These are phyloP conservation scores for Pristionchus maxplancki DNA, from an alignment of 2,888 invertebrate genomes.

Conservation along the genomic window DNA sequence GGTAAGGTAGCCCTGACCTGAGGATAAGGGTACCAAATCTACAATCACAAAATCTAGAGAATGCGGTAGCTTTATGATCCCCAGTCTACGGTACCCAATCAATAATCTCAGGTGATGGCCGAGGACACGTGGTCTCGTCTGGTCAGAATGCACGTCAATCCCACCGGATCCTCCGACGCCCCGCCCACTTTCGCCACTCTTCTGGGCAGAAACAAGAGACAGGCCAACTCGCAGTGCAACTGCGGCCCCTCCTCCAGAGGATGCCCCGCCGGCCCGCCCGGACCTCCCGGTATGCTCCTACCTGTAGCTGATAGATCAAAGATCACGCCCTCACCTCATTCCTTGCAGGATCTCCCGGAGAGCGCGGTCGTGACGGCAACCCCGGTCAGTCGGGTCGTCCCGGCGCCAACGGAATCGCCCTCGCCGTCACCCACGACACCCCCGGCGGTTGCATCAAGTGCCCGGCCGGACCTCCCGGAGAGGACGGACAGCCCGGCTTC, in stretches of 20 bases:
- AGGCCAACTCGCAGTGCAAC: slow-evolving; percentile 52
- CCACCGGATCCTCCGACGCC: slow-evolving; percentile 51
- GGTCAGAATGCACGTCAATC: slow-evolving; percentile 51
- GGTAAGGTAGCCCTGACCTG: too few relatives aligned
- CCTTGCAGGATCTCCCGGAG: slow-evolving; percentile 10
- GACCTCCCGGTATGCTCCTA: slow-evolving; percentile 1
- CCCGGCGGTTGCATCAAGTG: slow-evolving; percentile 48
- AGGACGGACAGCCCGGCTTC: neutral
- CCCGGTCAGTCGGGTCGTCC: slow-evolving; percentile 17
- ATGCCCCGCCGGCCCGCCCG: slow-evolving; percentile 19
- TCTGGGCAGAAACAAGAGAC: slow-evolving; percentile 49
- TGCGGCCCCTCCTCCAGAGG: slow-evolving; percentile 35
- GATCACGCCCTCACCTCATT: neutral
- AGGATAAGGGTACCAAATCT: neutral
- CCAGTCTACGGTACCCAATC: neutral
- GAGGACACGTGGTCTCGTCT: slow-evolving; percentile 51
- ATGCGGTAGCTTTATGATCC: neutral
- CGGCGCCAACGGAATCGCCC: slow-evolving; percentile 46
- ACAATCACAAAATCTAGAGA: too few relatives aligned
- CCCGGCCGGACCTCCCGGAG: slow-evolving; percentile 49
- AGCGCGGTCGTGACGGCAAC: slow-evolving; percentile 18
- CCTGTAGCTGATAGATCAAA: neutral
- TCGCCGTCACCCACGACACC: slow-evolving; percentile 50
- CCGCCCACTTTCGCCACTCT: slow-evolving; percentile 52
- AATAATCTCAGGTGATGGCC: slow-evolving; percentile 39